Percentiles rank a stretch among this genome's conserved stretches.
phyloP scores from a whole-genome alignment of 2,113 vertebrate species.

The Ameiurus melas region DNA sequence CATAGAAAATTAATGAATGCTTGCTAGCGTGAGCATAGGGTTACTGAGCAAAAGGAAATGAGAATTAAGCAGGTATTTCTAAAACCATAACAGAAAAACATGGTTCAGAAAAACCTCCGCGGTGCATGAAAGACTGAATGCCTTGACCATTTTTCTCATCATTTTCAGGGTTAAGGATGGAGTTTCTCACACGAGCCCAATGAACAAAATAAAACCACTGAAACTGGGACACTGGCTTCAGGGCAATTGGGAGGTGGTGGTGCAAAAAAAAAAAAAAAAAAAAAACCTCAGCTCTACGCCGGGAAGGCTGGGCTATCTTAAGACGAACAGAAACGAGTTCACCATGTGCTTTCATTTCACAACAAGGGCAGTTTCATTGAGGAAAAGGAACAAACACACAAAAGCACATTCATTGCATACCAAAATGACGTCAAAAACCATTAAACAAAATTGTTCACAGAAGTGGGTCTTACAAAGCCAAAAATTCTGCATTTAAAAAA shows the following conservation, averaged over 20 bases:
- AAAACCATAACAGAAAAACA: neutral
- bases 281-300: constrained; percentile 31
- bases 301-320: constrained; percentile 40
- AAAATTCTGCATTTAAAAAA: neutral
- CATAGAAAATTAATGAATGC: neutral
- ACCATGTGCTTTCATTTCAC: constrained; percentile 35
- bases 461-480: neutral
- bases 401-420: neutral
- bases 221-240: constrained; percentile 57
- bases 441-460: neutral
- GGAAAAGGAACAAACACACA: neutral
- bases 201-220: constrained; percentile 51
- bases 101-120: neutral
- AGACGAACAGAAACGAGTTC: constrained; percentile 36
- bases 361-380: constrained; percentile 29
- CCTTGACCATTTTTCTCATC: neutral
- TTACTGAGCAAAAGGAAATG: neutral
- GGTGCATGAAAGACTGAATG: neutral
- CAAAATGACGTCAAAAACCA: neutral
- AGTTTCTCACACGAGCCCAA: constrained; percentile 36
- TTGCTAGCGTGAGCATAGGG: neutral
- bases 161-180: neutral
- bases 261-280: neutral
- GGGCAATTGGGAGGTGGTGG: constrained; percentile 42
- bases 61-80: neutral